Evolutionary conservation across 1,140 invertebrate genomes (phyloP).

Genomic region (Trachelipus rathkii): DNA sequence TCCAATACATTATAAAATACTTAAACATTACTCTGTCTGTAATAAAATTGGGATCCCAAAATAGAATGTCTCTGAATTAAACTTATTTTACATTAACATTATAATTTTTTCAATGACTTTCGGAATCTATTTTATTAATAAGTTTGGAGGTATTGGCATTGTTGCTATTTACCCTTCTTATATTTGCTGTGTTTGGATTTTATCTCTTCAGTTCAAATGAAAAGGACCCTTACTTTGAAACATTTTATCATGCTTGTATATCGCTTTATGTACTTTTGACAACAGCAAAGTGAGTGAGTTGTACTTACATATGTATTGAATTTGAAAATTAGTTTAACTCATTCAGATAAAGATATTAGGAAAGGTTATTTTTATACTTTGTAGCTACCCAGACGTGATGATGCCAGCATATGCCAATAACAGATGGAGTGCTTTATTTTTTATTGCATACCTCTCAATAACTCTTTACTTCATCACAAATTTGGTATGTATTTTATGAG

Average conservation of each 20-base stretch:
- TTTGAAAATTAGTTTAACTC: no score
- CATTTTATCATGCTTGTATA: constrained; percentile 76
- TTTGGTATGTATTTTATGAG: constrained; percentile 51
- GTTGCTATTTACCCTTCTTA: constrained; percentile 77
- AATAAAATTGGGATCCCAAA: no score
- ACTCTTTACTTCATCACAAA: constrained; percentile 88
- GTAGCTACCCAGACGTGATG: constrained; percentile 87
- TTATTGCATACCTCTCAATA: constrained; percentile 77
- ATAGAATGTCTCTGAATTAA: no score
- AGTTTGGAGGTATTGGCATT: constrained; percentile 84
- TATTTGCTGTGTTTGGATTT: constrained; percentile 76
- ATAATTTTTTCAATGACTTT: no score
- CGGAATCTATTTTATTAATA: no score
- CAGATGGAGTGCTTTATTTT: constrained; percentile 79
- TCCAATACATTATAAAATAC: no score
- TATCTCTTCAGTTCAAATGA: constrained; percentile 71
- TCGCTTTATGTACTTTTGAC: constrained; percentile 85
- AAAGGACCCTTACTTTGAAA: constrained; percentile 71
- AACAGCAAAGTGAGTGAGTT: constrained; percentile 72
- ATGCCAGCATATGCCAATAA: constrained; percentile 80
- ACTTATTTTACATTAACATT: no score
- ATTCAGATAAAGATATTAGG: no score
- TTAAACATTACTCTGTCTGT: no score
- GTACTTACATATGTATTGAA: no score
- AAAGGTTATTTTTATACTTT: constrained; percentile 45